Percentiles rank a stretch among this genome's conserved stretches.
Evolutionary conservation across 2,888 invertebrate genomes (phyloP).

Genomic region (Coleophora deauratella): DNA sequence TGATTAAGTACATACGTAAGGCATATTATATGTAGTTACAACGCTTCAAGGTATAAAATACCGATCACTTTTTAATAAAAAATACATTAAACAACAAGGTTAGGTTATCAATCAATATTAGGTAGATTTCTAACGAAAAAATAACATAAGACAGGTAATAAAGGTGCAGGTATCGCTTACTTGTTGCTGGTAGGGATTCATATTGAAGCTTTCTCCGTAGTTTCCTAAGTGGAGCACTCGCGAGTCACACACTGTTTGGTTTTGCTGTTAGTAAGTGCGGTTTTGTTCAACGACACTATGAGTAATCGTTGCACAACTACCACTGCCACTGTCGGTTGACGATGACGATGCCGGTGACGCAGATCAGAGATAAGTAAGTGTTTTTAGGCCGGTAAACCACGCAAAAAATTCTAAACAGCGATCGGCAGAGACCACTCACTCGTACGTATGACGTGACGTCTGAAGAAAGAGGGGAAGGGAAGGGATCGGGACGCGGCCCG

Average conservation of each 20-base stretch:
- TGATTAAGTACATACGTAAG: no score
- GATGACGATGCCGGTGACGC: neutral
- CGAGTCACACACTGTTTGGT: no score
- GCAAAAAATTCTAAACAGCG: no score
- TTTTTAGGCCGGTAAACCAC: constrained; percentile 1
- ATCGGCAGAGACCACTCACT: no score
- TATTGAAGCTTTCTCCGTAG: constrained; percentile 19
- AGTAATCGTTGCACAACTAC: neutral
- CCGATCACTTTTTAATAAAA: no score
- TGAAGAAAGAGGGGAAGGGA: no score
- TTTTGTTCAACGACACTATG: neutral
- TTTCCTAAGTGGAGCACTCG: neutral
- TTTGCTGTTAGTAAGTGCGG: neutral
- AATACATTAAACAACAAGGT: no score
- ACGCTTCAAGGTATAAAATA: no score
- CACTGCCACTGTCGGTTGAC: neutral
- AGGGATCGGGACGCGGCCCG: no score
- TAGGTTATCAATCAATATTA: no score
- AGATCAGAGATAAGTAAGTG: neutral
- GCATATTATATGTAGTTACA: no score
- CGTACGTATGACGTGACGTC: no score
- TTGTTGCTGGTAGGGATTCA: constrained; percentile 64
- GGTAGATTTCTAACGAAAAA: neutral
- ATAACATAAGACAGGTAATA: constrained; percentile 2
- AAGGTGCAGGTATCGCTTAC: constrained; percentile 34